Percentiles rank a stretch among this genome's conserved stretches.
phyloP scores from a whole-genome alignment of 2,797 vertebrate species.

The Decapterus maruadsi region DNA sequence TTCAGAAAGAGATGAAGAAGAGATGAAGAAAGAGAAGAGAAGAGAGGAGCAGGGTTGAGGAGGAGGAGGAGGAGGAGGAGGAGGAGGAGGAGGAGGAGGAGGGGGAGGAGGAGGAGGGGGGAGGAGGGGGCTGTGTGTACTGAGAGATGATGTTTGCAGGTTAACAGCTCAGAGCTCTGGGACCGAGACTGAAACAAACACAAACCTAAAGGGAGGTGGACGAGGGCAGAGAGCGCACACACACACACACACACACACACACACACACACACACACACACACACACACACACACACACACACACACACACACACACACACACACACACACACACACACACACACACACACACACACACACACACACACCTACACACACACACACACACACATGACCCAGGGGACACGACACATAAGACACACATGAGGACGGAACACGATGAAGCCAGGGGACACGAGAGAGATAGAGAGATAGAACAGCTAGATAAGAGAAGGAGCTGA shows the following conservation, averaged over 20 bases:
- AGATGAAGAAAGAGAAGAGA: neutral
- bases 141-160: conserved; percentile 66
- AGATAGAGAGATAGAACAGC: too few relatives aligned
- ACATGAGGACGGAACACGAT: too few relatives aligned
- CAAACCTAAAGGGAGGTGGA: neutral
- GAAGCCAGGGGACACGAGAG: too few relatives aligned
- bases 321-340: too few relatives aligned
- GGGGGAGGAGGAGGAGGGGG: conserved; percentile 13
- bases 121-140: conserved; percentile 56
- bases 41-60: neutral
- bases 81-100: neutral
- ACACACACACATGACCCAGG: neutral
- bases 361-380: too few relatives aligned
- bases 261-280: too few relatives aligned
- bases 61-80: conserved; percentile 23
- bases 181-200: conserved; percentile 39
- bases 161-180: conserved; percentile 56
- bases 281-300: too few relatives aligned
- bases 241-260: neutral
- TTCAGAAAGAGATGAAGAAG: neutral
- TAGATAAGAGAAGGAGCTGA: too few relatives aligned
- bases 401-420: too few relatives aligned
- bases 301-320: too few relatives aligned
- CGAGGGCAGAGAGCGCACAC: conserved; percentile 26
- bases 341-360: too few relatives aligned